These are phyloP conservation scores for Irena cyanogastra DNA, from an alignment of 2,113 vertebrate genomes.

Conservation along the genomic window DNA sequence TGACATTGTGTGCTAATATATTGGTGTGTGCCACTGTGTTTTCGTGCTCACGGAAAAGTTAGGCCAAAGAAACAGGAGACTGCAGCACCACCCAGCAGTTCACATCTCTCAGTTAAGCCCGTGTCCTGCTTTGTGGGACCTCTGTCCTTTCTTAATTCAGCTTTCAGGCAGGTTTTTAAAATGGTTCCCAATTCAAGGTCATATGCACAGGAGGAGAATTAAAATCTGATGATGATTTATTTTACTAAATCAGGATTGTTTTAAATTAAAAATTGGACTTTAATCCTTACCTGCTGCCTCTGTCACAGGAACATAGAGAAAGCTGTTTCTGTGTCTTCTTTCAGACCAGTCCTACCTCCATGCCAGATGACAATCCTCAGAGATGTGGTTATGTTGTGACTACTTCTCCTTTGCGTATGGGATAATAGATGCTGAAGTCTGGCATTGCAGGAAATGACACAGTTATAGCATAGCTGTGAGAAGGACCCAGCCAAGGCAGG, in stretches of 20 bases:
- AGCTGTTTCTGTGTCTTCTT: background rate
- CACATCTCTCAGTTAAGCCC: background rate
- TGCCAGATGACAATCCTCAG: background rate
- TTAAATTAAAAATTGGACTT: background rate
- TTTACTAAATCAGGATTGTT: background rate
- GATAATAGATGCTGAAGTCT: background rate
- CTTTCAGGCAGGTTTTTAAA: background rate
- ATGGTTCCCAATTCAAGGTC: background rate
- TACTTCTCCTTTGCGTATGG: background rate
- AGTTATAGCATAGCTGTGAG: background rate
- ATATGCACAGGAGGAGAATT: background rate
- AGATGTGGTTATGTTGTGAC: background rate
- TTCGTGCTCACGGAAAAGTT: background rate
- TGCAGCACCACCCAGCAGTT: background rate
- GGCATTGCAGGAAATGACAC: background rate
- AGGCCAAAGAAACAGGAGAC: background rate
- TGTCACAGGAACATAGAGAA: background rate
- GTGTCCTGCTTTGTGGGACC: rapidly evolving
- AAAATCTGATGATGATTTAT: background rate
- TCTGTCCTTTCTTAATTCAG: background rate
- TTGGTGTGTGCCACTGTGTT: background rate
- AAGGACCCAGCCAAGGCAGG: background rate
- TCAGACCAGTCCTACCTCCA: background rate
- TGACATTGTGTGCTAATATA: background rate
- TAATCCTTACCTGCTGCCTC: background rate